Base-by-base conservation (phyloP, 2,888 invertebrate genomes). In the Bimastos eiseni region DNA sequence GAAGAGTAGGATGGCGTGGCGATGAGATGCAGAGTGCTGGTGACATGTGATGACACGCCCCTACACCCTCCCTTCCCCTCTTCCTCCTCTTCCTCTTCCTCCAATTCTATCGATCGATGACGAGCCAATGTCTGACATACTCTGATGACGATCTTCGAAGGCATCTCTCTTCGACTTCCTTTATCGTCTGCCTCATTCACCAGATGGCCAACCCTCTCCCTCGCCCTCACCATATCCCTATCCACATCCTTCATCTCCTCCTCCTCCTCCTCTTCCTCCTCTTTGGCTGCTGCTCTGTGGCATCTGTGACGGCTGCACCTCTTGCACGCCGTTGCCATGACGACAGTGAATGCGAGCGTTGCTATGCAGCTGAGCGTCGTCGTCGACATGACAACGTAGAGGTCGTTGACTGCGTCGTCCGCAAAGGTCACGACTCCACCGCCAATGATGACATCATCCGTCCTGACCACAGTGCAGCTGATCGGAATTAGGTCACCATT, bases 381-480 rank as follows among this genome's bases (percentile, higher is more conserved):
- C 70, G n/a, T n/a, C 4, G 0, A 70, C 30, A 70, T 8, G n/a
- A 70, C 70, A 8, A 70, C 30, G 70, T 17, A 17, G 0, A 70
- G 70, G 30, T 11, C 70, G 17, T 70, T n/a, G 17, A 17, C 70
- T n/a, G 70, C n/a, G 17, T n/a, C 13, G 70, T n/a, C 70, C 70
- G 30, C 49, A 2, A 19, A 6, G 13, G 13, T 44, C 17, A 6
- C 44, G 6, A n/a, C n/a, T n/a, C 19, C 44, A 13, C 44, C 19
- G 38, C 6, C 13, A 13, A 13, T 44, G 49, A 2, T 2, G 49
- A 1, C 70, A n/a, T 8, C 70, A n/a, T 70, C 6, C 19, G 90
- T 90, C 90, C 30, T 38, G 13, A 90, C 36, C 34, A 8, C 17
- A 13, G 86, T 86, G 86, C 86, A 86, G 86, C 36, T 86, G 36